Evolutionary conservation across 2,888 invertebrate species (phyloP).

Genomic region (Axea sp.): DNA sequence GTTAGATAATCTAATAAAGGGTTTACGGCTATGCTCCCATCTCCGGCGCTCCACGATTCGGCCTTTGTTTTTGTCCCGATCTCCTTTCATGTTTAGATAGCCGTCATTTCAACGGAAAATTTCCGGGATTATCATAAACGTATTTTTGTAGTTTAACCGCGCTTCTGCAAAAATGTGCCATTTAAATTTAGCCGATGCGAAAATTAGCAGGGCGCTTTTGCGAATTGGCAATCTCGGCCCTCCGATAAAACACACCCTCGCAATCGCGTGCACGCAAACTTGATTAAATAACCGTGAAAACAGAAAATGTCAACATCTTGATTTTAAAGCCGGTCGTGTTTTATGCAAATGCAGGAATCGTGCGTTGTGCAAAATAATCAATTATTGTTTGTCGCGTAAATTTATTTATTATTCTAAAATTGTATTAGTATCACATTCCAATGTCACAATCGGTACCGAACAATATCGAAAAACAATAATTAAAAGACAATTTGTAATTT

Average conservation of each 20-base stretch:
- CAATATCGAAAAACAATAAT: conserved; percentile 14
- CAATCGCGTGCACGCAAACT: no score
- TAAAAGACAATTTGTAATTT: conserved; percentile 17
- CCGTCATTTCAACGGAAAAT: conserved; percentile 52
- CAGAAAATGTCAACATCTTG: no score
- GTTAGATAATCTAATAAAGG: conserved; percentile 78
- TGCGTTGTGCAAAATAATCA: no score
- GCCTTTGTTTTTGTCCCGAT: conserved; percentile 45
- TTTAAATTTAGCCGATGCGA: not conserved
- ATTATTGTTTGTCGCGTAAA: no score
- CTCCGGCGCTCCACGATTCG: conserved; percentile 38
- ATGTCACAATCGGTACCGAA: no score
- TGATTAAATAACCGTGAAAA: no score
- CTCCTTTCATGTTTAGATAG: conserved; percentile 47
- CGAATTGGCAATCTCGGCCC: no score
- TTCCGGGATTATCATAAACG: conserved; percentile 38
- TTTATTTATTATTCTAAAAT: not conserved
- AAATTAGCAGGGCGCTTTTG: no score
- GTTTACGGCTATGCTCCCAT: conserved; percentile 70
- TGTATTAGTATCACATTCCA: no score
- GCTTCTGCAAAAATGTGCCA: conserved; percentile 3
- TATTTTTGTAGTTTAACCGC: conserved; percentile 1
- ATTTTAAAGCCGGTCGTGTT: no score
- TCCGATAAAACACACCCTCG: no score
- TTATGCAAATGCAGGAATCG: no score